Conservation (phyloP, 2,888 invertebrate species). For the Synanthedon andrenaeformis region DNA sequence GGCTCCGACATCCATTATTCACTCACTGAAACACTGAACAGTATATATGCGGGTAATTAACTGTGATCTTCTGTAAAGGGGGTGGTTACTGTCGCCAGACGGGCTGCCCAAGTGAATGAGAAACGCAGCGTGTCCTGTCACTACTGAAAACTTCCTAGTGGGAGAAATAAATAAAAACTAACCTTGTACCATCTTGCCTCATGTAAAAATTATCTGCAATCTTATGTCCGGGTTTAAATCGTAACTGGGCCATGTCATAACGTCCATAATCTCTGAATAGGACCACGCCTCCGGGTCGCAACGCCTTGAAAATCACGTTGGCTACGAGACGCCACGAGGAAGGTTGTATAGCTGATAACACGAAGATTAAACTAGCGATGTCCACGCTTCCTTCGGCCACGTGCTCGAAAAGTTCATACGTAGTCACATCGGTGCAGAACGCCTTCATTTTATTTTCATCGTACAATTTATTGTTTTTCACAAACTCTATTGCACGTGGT, state of each 20-base stretch:
- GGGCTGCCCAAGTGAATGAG: too few species aligned
- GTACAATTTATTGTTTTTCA: constrained; percentile 78
- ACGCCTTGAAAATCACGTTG: constrained; percentile 73
- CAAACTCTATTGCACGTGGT: constrained; percentile 87
- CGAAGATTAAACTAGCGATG: constrained; percentile 92
- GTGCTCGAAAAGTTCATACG: constrained; percentile 72
- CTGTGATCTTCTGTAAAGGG: too few species aligned
- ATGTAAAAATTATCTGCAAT: constrained; percentile 94
- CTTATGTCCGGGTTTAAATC: constrained; percentile 94
- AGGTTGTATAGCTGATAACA: constrained; percentile 94
- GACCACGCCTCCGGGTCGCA: constrained; percentile 83
- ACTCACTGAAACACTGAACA: too few species aligned
- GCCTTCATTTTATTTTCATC: constrained; percentile 75
- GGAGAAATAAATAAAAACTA: constrained; percentile 3
- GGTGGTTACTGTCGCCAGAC: too few species aligned
- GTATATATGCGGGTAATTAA: too few species aligned
- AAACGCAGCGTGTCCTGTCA: too few species aligned
- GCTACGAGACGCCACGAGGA: constrained; percentile 77
- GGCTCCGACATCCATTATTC: too few species aligned
- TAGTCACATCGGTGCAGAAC: constrained; percentile 89
- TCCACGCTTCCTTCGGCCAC: constrained; percentile 72
- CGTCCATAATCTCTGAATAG: constrained; percentile 94
- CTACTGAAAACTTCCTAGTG: too few species aligned
- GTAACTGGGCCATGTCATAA: constrained; percentile 94
- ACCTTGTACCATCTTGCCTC: constrained; percentile 96